Percentiles rank a stretch among this genome's conserved stretches.
Evolutionary conservation across 2,797 vertebrate species (phyloP).

Genomic region (Macroramphosus scolopax): DNA sequence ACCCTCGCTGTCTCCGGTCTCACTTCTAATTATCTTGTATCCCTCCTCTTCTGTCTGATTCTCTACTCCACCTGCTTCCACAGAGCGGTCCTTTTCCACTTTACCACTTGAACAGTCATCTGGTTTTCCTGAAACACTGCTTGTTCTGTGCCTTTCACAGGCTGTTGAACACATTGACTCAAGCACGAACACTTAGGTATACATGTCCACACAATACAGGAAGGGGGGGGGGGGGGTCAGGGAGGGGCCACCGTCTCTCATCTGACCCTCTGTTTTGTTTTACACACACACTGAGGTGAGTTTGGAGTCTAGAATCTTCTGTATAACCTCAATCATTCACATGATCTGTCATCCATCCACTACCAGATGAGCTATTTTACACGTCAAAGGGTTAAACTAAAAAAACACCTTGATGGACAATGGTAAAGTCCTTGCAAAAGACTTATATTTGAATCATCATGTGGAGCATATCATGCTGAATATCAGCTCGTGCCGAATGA

Average conservation of each 20-base stretch:
- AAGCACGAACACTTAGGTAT: constrained; percentile 41
- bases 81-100: constrained; percentile 26
- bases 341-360: too few species aligned
- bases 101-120: constrained; percentile 36
- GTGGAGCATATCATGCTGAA: too few species aligned
- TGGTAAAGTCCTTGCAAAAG: too few species aligned
- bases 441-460: too few species aligned
- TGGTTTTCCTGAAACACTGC: constrained; percentile 27
- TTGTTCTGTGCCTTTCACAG: constrained; percentile 35
- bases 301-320: not conserved
- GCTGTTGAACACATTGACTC: constrained; percentile 24
- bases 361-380: too few species aligned
- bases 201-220: constrained; percentile 16
- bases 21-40: constrained; percentile 19
- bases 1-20: not conserved
- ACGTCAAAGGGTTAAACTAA: too few species aligned
- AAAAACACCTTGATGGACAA: too few species aligned
- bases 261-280: constrained; percentile 35
- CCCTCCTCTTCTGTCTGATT: constrained; percentile 7
- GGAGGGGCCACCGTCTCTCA: constrained; percentile 42
- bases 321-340: too few species aligned
- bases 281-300: constrained; percentile 11
- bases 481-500: too few species aligned
- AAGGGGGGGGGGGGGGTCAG: constrained; percentile 36
- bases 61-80: constrained; percentile 23